Base-by-base conservation (phyloP, 1,140 invertebrate genomes). In the Drosophila kikkawai region DNA sequence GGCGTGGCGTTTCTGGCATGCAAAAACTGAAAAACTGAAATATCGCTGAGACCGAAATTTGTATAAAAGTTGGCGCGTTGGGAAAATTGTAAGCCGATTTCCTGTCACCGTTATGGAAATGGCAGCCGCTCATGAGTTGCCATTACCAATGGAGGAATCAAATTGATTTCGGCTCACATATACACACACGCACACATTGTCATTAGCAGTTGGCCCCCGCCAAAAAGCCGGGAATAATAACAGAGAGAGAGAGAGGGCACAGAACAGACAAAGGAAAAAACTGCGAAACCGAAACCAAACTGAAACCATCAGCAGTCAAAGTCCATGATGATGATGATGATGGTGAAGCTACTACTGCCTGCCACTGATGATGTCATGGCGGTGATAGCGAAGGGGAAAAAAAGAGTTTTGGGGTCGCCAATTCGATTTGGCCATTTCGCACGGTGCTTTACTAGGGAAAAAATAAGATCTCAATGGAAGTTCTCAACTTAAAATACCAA, bases 351-450 rank as follows among this genome's bases (percentile, higher is more conserved):
- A 51, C 50, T 74, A 51, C 76, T 80, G 70, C 66, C 60, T 84
- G 82, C 68, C 66, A 71, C 79, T 50, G 83, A 86, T 86, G 83
- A 86, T 86, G 79, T 86, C 83, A 86, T 86, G 70, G 63, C 50
- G 59, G 39, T 41, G 57, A 69, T 19, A 36, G 45, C 29, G 15
- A 9, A n/a, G 29, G 15, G 58, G 19, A 3, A 17, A 39, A 50
- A 44, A 45, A 19, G n/a, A 32, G n/a, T 34, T 50, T 58, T 79
- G 80, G 80, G 77, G 76, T 75, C 81, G 71, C 58, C 58, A 61
- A 82, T 82, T 82, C 69, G 80, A 68, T 80, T 82, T 64, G 71
- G 81, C 50, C 65, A 82, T 87, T 86, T 86, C 66, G 82, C 82
- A 86, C 79, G 82, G 70, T 86, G 48, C 79, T 86, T 68, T 79